Conservation (phyloP, 2,888 invertebrate species). For the Melipona bicolor region DNA sequence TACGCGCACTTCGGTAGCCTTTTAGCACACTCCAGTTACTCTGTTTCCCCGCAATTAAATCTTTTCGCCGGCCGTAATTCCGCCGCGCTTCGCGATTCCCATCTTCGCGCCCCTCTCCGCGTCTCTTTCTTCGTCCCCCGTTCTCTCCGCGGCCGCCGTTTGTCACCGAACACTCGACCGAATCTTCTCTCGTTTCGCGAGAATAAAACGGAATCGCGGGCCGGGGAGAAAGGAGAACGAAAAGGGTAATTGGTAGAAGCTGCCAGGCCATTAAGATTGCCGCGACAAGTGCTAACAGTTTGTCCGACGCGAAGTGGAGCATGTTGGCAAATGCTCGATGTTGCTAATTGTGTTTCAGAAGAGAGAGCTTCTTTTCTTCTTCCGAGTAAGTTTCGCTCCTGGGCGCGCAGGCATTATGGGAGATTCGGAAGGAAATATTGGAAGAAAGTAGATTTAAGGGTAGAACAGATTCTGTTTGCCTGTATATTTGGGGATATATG, state of each 20-base stretch:
- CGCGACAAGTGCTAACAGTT: not conserved
- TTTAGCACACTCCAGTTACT: conserved; percentile 46
- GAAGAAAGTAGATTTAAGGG: not conserved
- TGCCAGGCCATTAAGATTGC: conserved; percentile 12
- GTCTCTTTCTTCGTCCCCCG: not conserved
- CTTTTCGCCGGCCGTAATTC: conserved; percentile 35
- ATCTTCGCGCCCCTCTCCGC: not conserved
- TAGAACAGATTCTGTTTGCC: too few species aligned
- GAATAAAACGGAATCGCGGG: not conserved
- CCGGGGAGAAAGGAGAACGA: not conserved
- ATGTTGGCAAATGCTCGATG: not conserved
- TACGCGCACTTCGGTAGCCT: conserved; percentile 44
- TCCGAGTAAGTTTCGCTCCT: not conserved
- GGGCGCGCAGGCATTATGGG: not conserved
- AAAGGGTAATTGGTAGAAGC: conserved; percentile 11
- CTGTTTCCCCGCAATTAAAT: conserved; percentile 56
- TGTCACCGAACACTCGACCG: conserved; percentile 12
- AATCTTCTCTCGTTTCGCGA: conserved; percentile 11
- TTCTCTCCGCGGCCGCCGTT: not conserved
- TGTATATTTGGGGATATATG: too few species aligned
- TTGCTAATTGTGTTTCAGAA: not conserved
- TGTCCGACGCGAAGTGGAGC: not conserved
- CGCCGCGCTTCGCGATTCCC: not conserved
- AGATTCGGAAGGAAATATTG: not conserved
- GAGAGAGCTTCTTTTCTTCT: not conserved